Evolutionary conservation across 2,797 vertebrate species (phyloP).

Genomic region (Cephalopachus bancanus): DNA sequence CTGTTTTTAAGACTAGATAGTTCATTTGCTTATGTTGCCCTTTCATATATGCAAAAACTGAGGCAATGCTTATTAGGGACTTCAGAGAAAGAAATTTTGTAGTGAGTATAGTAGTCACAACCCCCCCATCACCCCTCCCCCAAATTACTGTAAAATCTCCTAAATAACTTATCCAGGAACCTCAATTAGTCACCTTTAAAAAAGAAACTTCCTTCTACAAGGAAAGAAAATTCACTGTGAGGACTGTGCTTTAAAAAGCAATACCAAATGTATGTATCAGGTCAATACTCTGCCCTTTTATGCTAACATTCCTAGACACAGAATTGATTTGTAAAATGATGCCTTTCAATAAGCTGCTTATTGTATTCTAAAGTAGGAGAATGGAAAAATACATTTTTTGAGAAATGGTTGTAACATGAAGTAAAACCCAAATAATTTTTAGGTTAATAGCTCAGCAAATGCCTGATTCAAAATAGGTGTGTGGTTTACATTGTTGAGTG

Average conservation of each 20-base stretch:
- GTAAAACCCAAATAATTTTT: conserved; percentile 53
- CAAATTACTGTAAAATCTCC: conserved; percentile 33
- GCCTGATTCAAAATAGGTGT: neutral
- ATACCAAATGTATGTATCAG: neutral
- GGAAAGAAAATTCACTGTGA: neutral
- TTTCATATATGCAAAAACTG: conserved; percentile 17
- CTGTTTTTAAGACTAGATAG: neutral
- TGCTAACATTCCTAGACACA: neutral
- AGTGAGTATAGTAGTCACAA: neutral
- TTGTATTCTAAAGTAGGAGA: conserved; percentile 15
- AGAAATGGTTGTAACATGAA: conserved; percentile 56
- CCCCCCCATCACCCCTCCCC: neutral
- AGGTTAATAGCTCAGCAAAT: conserved; percentile 24
- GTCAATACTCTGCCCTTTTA: conserved; percentile 5
- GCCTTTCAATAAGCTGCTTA: conserved; percentile 33
- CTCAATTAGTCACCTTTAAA: neutral
- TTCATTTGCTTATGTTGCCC: neutral
- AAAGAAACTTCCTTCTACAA: conserved; percentile 11
- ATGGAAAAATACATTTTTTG: conserved; percentile 28
- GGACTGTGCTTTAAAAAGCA: conserved; percentile 23
- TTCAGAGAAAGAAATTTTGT: neutral
- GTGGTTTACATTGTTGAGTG: neutral
- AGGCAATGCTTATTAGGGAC: neutral
- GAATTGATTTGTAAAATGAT: conserved; percentile 56
- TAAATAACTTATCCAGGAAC: neutral